These are phyloP conservation scores for Cydia amplana DNA, from an alignment of 1,140 invertebrate species.

Conservation along the genomic window DNA sequence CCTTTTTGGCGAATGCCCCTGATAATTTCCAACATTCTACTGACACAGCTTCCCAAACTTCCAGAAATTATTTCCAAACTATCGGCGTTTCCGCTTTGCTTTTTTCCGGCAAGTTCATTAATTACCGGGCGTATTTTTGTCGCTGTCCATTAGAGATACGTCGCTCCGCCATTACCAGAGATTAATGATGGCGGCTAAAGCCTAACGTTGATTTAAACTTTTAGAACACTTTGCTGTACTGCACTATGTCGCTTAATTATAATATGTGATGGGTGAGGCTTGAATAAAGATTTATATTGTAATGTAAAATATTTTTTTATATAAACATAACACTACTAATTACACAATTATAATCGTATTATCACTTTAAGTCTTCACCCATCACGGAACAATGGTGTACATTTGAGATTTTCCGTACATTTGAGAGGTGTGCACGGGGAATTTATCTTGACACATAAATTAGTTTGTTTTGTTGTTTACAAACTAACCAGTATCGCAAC, in stretches of 20 bases:
- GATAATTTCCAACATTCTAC: neutral
- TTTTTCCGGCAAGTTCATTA: slow-evolving; percentile 39
- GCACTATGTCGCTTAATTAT: neutral
- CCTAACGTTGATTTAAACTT: slow-evolving; percentile 51
- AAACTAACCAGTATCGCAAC: too few relatives aligned
- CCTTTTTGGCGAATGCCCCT: too few relatives aligned
- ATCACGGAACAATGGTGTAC: too few relatives aligned
- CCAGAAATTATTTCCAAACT: slow-evolving; percentile 11
- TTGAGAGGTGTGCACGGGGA: too few relatives aligned
- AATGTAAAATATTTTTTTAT: too few relatives aligned
- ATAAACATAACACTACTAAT: too few relatives aligned
- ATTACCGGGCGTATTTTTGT: slow-evolving; percentile 66
- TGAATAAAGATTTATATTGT: slow-evolving; percentile 29
- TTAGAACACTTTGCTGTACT: slow-evolving; percentile 24
- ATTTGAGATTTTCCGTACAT: too few relatives aligned
- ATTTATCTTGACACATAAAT: too few relatives aligned
- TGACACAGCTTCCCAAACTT: neutral
- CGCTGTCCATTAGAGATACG: slow-evolving; percentile 67
- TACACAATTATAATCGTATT: too few relatives aligned
- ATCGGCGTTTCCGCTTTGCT: neutral
- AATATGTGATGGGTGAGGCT: neutral
- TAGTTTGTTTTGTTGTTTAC: too few relatives aligned
- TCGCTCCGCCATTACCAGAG: slow-evolving; percentile 56
- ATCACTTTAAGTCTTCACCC: too few relatives aligned
- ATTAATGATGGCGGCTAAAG: slow-evolving; percentile 61